A percentile compares a stretch with the other conserved stretches of the same genome.
Conservation (phyloP, 2,113 vertebrate genomes). For the Pheucticus melanocephalus region DNA sequence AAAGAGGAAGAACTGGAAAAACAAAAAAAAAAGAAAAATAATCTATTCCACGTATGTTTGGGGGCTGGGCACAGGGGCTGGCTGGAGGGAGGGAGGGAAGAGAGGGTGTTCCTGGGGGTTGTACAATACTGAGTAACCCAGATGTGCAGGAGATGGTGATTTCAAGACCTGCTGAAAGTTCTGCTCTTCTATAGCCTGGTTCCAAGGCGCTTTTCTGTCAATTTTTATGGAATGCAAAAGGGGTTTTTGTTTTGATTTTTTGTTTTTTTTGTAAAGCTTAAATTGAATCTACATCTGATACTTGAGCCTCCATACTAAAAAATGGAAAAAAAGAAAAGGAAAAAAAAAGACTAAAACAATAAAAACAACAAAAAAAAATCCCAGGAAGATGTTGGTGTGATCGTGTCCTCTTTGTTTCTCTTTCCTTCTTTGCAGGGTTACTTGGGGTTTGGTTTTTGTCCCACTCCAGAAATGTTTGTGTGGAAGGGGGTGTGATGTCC, state of each 20-base stretch:
- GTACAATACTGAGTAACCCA: conserved; percentile 20
- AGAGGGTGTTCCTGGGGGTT: not conserved
- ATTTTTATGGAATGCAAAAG: conserved; percentile 81
- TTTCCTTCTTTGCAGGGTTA: not conserved
- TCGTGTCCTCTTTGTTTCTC: conserved; percentile 14
- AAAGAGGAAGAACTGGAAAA: not conserved
- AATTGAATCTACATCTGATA: conserved; percentile 79
- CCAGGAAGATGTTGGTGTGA: conserved; percentile 1
- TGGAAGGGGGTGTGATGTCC: not conserved
- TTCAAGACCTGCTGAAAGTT: conserved; percentile 33
- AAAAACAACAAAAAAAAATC: conserved; percentile 18
- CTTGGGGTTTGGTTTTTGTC: not conserved
- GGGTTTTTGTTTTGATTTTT: conserved; percentile 68
- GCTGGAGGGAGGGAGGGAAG: conserved; percentile 24
- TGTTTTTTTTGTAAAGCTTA: conserved; percentile 81
- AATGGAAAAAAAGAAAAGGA: not conserved
- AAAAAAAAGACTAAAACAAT: conserved; percentile 21
- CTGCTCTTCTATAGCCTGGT: conserved; percentile 59
- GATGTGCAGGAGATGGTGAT: conserved; percentile 10
- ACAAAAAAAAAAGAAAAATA: conserved; percentile 35
- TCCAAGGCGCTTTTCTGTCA: conserved; percentile 74
- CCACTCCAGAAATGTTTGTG: too few relatives aligned
- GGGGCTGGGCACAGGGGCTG: conserved; percentile 48
- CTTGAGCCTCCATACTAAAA: conserved; percentile 80
- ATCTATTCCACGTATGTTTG: conserved; percentile 69